Evolutionary conservation across 2,797 vertebrate species (phyloP).

Genomic region (Sebastiscus albofasciatus): DNA sequence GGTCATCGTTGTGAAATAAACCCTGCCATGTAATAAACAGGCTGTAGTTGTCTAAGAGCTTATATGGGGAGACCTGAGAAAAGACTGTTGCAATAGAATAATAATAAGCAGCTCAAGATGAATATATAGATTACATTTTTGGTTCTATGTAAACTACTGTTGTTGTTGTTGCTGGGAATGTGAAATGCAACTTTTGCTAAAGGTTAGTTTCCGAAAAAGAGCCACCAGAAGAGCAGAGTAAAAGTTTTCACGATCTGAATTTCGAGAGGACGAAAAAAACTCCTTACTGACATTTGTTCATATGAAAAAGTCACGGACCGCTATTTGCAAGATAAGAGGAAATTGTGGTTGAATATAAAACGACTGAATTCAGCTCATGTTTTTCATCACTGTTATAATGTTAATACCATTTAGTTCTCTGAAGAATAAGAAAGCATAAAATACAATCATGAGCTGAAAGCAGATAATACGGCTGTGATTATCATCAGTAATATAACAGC

Average conservation of each 20-base stretch:
- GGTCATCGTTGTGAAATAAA: too few relatives aligned
- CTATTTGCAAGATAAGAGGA: neutral
- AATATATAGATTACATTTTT: too few relatives aligned
- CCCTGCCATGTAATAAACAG: too few relatives aligned
- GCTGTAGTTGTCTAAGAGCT: too few relatives aligned
- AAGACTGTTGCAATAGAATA: neutral
- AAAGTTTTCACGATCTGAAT: neutral
- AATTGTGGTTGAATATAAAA: neutral
- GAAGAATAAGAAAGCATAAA: conserved; percentile 4
- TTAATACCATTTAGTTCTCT: conserved; percentile 3
- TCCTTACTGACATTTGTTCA: neutral
- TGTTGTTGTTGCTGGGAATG: neutral
- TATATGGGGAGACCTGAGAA: too few relatives aligned
- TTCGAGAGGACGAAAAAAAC: neutral
- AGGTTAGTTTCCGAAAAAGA: neutral
- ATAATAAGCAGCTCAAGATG: neutral
- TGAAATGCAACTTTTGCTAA: neutral
- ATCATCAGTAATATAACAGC: conserved; percentile 17
- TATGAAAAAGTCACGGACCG: neutral
- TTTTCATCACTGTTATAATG: neutral
- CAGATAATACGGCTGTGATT: conserved; percentile 5
- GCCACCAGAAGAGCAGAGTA: neutral
- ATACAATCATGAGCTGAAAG: conserved; percentile 8
- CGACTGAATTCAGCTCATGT: neutral
- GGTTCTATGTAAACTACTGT: neutral